phyloP scores from a whole-genome alignment of 2,113 vertebrate species.

The Grus americana region DNA sequence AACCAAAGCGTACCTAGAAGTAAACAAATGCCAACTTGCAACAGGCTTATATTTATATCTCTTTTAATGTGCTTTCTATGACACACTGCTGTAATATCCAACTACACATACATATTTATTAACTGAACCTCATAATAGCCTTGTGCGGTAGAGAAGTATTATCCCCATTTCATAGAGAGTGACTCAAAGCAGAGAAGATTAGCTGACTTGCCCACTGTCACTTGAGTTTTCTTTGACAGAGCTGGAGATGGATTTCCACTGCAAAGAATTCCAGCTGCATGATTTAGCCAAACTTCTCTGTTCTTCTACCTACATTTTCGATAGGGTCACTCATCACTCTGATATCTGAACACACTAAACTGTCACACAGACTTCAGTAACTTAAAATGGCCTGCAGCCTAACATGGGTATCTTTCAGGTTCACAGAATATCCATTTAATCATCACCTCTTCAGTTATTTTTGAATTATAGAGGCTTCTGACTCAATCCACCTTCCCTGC shows the following conservation, averaged over 20 bases:
- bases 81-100: slow-evolving; percentile 4
- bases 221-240: background rate
- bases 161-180: background rate
- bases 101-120: background rate
- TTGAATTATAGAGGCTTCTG: background rate
- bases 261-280: background rate
- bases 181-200: slow-evolving; percentile 7
- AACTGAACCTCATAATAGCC: background rate
- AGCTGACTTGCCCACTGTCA: background rate
- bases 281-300: background rate
- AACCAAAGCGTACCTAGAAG: background rate
- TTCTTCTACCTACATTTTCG: background rate
- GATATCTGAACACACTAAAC: background rate
- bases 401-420: background rate
- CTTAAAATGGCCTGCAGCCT: background rate
- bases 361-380: background rate
- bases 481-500: background rate
- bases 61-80: slow-evolving; percentile 19
- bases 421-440: background rate
- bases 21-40: slow-evolving; percentile 23
- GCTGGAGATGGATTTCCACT: background rate
- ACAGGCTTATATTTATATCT: slow-evolving; percentile 14
- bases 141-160: background rate
- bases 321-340: background rate
- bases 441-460: background rate